Evolutionary conservation across 2,888 invertebrate genomes (phyloP), one percentile per base, ranked within the genome.

Genomic region (Tiliacea citrago): DNA sequence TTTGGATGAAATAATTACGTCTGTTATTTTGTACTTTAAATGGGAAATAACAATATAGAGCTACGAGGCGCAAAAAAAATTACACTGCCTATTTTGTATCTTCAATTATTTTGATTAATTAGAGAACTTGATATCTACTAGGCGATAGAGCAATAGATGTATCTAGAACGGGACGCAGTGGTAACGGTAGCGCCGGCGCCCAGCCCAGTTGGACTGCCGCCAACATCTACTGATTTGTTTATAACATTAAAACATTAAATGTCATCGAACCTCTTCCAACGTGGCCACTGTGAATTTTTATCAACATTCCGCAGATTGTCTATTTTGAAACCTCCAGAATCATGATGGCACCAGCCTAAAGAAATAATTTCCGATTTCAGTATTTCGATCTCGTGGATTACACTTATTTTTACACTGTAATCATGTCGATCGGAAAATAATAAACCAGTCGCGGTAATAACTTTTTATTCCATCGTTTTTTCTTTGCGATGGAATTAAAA

Each of bases 211-310:
- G 96, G 96, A 93, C 71, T 81, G 69, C 63, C 61, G 95, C 96
- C 96, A 96, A 92, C 89, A 87, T 89, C 90, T 89, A 91, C 91
- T 92, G 92, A 95, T 66, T 95, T 96, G 96, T 96, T 95, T 96
- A 94, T 94, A 94, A 93, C 91, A 94, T 93, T 94, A 93, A 94
- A 94, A 85, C 81, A 82, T 86, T 87, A 85, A 87, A 86, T 88
- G 81, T 88, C 84, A 68, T 84, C 83, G 75, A 87, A 85, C 79
- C 86, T 79, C 77, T 83, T 71, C 60, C 60, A 73, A 68, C 78
- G 75, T 67, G 68, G 70, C 35, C 69, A 60, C 74, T 55, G 81
- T 65, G 70, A 79, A 29, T 80, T 84, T 86, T 79, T 76, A 70
- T 61, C 71, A 77, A 61, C 55, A 74, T 68, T 80, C 60, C 66